These are phyloP conservation scores for Heliconius melpomene DNA, from an alignment of 1,140 invertebrate genomes.

Conservation along the genomic window DNA sequence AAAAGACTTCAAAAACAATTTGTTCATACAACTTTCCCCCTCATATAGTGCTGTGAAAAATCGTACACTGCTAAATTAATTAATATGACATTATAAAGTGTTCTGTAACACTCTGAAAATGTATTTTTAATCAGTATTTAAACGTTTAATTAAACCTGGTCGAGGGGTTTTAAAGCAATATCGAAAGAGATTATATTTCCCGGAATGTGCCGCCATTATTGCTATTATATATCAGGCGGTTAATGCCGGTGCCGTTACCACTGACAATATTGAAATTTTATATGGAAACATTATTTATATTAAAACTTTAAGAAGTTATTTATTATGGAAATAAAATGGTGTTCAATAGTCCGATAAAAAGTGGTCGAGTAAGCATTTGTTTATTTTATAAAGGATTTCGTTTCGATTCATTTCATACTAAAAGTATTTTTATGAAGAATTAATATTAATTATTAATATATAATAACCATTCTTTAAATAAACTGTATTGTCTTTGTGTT, in stretches of 20 bases:
- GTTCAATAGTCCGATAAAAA: not conserved
- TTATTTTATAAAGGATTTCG: no score
- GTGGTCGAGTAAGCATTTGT: not conserved
- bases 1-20: not conserved
- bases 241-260: conserved; percentile 39
- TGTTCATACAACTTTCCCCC: not conserved
- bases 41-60: conserved; percentile 29
- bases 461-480: no score
- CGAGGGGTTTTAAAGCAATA: conserved; percentile 42
- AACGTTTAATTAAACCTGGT: conserved; percentile 49
- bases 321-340: not conserved
- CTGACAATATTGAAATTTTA: conserved; percentile 39
- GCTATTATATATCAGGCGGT: conserved; percentile 47
- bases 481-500: no score
- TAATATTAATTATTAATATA: no score
- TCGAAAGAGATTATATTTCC: conserved; percentile 47
- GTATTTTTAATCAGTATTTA: conserved; percentile 55
- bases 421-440: no score
- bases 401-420: not conserved
- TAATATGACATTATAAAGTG: conserved; percentile 42
- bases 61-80: conserved; percentile 35
- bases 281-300: conserved; percentile 26
- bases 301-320: conserved; percentile 8
- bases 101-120: conserved; percentile 39
- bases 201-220: conserved; percentile 41